A percentile compares a stretch with the other conserved stretches of the same genome.
These are phyloP conservation scores for Callinectes sapidus DNA, from an alignment of 2,888 invertebrate genomes.

Conservation along the genomic window DNA sequence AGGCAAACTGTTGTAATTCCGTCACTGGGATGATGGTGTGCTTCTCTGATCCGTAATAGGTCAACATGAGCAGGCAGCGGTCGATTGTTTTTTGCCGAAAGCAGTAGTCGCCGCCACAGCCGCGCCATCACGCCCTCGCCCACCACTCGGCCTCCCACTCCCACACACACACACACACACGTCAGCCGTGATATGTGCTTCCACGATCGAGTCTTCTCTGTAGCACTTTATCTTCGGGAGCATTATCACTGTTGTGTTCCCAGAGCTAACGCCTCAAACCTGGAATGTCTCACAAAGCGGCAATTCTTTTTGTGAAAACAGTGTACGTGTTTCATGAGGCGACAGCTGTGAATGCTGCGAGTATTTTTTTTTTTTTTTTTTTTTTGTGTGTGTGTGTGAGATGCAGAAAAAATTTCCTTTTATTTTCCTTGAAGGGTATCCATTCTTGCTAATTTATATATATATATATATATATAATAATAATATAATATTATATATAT, in stretches of 20 bases:
- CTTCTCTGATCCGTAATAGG: neutral
- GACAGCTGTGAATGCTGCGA: neutral
- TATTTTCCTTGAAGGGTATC: neutral
- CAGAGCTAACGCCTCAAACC: neutral
- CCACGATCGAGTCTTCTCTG: neutral
- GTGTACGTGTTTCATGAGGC: neutral
- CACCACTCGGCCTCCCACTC: neutral
- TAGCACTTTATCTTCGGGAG: neutral
- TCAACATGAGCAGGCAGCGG: neutral
- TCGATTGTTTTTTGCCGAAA: constrained; percentile 17
- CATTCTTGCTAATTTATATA: neutral
- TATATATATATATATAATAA: too few relatives aligned
- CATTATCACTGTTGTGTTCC: neutral
- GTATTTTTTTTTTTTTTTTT: neutral
- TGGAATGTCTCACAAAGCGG: neutral
- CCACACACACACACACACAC: neutral
- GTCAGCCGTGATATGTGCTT: neutral
- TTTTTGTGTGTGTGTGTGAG: too few relatives aligned
- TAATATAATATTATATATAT: too few relatives aligned
- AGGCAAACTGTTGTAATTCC: neutral
- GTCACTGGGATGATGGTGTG: neutral
- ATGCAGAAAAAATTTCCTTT: neutral
- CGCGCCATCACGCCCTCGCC: constrained; percentile 13
- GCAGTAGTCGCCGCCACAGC: neutral
- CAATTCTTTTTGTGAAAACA: neutral